Evolutionary conservation across 2,113 vertebrate genomes (phyloP).

Genomic region (Lontra canadensis): DNA sequence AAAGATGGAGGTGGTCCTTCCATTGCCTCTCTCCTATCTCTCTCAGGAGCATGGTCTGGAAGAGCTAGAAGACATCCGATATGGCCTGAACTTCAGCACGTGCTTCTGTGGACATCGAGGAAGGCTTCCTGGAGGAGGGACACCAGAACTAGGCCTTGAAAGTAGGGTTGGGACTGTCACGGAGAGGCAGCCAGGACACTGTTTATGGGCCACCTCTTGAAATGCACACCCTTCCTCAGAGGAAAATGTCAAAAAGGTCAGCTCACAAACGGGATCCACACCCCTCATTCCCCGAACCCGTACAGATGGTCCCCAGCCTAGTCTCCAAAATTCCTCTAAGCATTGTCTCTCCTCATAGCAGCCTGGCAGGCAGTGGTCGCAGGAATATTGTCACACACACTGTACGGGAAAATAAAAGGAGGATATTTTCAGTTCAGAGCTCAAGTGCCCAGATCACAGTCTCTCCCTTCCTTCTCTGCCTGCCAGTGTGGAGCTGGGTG

Average conservation of each 20-base stretch:
- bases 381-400: background rate
- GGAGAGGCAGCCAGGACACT: background rate
- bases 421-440: background rate
- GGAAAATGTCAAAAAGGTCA: background rate
- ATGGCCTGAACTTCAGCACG: accelerated
- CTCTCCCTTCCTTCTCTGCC: background rate
- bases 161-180: too few species aligned
- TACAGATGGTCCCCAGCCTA: background rate
- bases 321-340: background rate
- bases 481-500: background rate
- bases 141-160: background rate
- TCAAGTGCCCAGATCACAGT: background rate
- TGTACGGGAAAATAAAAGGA: background rate
- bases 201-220: background rate
- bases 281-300: background rate
- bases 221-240: background rate
- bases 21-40: background rate
- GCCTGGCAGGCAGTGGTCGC: background rate
- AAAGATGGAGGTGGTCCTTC: background rate
- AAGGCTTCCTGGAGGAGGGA: background rate
- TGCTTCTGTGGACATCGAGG: too few species aligned
- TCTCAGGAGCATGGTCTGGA: background rate
- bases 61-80: too few species aligned
- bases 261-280: background rate
- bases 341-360: background rate